Conservation (phyloP, 1,140 invertebrate genomes). For the Listronotus oregonensis region DNA sequence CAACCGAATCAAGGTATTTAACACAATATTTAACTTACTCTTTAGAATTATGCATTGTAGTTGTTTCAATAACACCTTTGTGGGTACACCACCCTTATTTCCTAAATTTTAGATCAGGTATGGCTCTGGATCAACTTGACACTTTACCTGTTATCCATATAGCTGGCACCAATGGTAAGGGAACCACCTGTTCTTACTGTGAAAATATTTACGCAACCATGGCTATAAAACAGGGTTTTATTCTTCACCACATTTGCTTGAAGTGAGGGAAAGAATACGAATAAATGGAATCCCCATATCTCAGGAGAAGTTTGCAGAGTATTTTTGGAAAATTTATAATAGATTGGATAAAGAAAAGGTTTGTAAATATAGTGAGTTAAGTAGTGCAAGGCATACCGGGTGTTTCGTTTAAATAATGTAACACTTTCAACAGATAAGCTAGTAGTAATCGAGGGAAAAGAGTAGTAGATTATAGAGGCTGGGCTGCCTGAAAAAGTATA, state of each 20-base stretch:
- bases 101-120: slow-evolving; percentile 61
- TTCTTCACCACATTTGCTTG: slow-evolving; percentile 93
- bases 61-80: no score
- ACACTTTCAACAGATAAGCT: no score
- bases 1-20: not conserved
- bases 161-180: slow-evolving; percentile 95
- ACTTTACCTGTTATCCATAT: slow-evolving; percentile 88
- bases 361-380: no score
- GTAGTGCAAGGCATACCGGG: no score
- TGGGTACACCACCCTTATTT: no score
- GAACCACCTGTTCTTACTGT: slow-evolving; percentile 90
- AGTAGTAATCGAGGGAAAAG: no score
- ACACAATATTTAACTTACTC: not conserved
- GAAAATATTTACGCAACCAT: slow-evolving; percentile 87
- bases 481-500: no score
- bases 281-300: slow-evolving; percentile 83
- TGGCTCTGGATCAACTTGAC: slow-evolving; percentile 68
- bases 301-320: slow-evolving; percentile 72
- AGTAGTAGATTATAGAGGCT: no score
- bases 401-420: no score
- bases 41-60: not conserved
- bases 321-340: slow-evolving; percentile 86
- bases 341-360: slow-evolving; percentile 60
- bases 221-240: slow-evolving; percentile 93
- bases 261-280: slow-evolving; percentile 89